Conservation (phyloP, 2,797 vertebrate species). For the Coccyzus lansbergi region DNA sequence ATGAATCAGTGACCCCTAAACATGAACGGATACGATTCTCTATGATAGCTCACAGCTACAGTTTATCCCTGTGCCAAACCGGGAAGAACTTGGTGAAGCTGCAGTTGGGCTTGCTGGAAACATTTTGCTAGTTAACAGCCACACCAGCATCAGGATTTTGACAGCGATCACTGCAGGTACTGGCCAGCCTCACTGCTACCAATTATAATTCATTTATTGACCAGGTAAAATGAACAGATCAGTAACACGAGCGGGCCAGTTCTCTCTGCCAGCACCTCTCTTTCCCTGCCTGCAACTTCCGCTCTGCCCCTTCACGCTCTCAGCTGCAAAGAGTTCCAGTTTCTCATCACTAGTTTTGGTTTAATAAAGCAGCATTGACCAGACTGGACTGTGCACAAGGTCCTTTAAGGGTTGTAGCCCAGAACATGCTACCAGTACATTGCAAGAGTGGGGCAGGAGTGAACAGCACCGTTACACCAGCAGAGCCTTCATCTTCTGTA, state of each 20-base stretch:
- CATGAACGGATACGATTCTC: not conserved
- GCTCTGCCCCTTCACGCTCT: not conserved
- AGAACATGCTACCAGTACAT: not conserved
- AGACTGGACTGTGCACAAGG: not conserved
- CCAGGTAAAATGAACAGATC: not conserved
- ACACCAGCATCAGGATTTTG: accelerated
- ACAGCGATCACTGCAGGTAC: not conserved
- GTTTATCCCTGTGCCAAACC: not conserved
- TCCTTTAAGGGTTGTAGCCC: not conserved
- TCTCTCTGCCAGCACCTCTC: not conserved
- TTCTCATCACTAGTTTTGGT: not conserved
- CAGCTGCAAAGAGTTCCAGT: not conserved
- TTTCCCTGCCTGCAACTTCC: not conserved
- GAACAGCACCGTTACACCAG: not conserved
- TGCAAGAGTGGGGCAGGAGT: accelerated
- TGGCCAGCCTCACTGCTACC: not conserved
- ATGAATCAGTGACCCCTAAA: conserved; percentile 11
- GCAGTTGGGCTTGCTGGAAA: not conserved
- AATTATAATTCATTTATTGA: not conserved
- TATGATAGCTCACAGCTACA: not conserved
- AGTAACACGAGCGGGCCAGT: accelerated
- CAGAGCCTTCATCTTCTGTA: not conserved
- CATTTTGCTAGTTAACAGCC: not conserved
- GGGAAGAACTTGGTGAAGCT: not conserved
- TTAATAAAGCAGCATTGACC: not conserved